These are phyloP conservation scores for Muschampia plurimacula DNA, from an alignment of 2,888 invertebrate genomes.

Conservation along the genomic window DNA sequence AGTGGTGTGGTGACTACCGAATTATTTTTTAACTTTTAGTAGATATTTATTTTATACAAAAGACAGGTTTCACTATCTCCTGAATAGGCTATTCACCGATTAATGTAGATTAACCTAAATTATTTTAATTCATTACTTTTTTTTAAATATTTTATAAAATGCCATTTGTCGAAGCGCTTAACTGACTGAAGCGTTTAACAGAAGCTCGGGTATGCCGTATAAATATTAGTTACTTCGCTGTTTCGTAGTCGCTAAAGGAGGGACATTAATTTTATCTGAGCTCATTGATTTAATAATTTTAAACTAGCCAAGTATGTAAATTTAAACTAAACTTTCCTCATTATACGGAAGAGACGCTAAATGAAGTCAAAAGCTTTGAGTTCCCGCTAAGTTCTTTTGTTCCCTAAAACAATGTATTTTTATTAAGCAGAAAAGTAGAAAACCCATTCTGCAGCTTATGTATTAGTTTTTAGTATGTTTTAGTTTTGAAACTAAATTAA, in stretches of 20 bases:
- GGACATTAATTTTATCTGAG: conserved; percentile 17
- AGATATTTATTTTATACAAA: too few species aligned
- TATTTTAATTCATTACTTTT: too few species aligned
- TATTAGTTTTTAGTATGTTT: too few species aligned
- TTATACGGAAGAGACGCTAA: neutral
- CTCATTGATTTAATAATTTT: conserved; percentile 30
- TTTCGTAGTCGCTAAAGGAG: neutral
- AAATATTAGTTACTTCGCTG: neutral
- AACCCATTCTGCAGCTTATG: neutral
- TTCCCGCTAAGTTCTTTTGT: neutral
- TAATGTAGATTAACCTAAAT: too few species aligned
- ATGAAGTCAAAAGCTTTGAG: neutral
- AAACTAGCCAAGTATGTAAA: conserved; percentile 9
- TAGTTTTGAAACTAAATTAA: too few species aligned
- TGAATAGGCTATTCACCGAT: too few species aligned
- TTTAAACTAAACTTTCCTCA: conserved; percentile 14
- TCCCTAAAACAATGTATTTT: neutral
- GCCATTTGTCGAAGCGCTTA: too few species aligned
- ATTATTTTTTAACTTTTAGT: too few species aligned
- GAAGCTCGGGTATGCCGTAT: neutral
- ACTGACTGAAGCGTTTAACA: neutral
- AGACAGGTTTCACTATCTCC: too few species aligned
- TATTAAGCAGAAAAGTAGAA: neutral
- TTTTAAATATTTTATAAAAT: too few species aligned
- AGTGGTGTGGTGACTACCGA: too few species aligned